Evolutionary conservation across 2,113 vertebrate genomes (phyloP).

Genomic region (Aphelocoma coerulescens): DNA sequence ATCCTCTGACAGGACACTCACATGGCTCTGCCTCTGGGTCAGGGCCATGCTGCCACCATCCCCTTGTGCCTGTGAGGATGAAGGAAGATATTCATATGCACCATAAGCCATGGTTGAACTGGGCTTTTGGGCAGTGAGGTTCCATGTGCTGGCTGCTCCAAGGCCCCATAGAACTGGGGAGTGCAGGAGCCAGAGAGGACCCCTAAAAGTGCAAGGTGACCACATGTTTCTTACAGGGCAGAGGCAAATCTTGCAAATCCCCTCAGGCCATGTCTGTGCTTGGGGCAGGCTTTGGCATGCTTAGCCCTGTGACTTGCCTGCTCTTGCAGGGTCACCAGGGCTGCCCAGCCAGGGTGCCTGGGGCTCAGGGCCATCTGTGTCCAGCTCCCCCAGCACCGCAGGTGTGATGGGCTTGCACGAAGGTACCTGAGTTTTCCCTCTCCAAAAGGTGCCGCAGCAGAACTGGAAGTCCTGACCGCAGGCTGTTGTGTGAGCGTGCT

Average conservation of each 20-base stretch:
- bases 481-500: fast-evolving
- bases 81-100: neutral
- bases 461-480: neutral
- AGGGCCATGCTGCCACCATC: neutral
- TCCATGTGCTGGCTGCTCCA: neutral
- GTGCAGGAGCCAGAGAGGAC: neutral
- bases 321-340: neutral
- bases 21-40: neutral
- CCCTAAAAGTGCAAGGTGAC: neutral
- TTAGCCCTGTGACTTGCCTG: fast-evolving
- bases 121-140: neutral
- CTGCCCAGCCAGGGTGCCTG: fast-evolving
- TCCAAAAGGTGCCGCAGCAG: neutral
- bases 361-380: neutral
- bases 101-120: fast-evolving
- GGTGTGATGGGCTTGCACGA: neutral
- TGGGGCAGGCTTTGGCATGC: neutral
- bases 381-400: neutral
- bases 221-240: neutral
- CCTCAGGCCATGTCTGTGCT: fast-evolving
- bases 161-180: neutral
- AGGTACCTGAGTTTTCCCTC: neutral
- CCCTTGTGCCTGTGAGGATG: fast-evolving
- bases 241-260: neutral
- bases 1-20: neutral